A percentile compares a stretch with the other conserved stretches of the same genome.
Conservation (phyloP, 2,113 vertebrate genomes). For the Alouatta palliata region DNA sequence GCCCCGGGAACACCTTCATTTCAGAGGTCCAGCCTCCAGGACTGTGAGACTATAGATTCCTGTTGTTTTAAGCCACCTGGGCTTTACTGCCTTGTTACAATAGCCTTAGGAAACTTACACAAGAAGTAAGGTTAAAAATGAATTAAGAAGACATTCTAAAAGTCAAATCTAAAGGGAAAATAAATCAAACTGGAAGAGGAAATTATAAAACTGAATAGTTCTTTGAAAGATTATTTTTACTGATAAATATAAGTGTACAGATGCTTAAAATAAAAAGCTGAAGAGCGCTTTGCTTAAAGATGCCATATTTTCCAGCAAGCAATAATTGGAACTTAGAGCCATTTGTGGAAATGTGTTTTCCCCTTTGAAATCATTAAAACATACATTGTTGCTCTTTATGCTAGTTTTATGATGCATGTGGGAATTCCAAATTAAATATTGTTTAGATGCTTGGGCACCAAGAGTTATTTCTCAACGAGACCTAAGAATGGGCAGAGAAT, state of each 20-base stretch:
- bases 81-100: neutral
- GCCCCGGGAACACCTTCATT: neutral
- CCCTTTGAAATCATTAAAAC: slow-evolving; percentile 48
- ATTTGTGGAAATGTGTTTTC: slow-evolving; percentile 49
- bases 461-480: slow-evolving; percentile 45
- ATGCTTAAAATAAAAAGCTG: slow-evolving; percentile 56
- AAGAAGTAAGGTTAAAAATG: neutral
- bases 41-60: neutral
- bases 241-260: slow-evolving; percentile 58
- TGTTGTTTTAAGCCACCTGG: neutral
- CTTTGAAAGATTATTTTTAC: slow-evolving; percentile 40
- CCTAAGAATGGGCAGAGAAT: neutral
- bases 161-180: neutral
- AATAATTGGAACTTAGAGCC: slow-evolving; percentile 45
- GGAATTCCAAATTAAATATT: slow-evolving; percentile 67
- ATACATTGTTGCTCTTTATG: slow-evolving; percentile 53
- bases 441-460: slow-evolving; percentile 42
- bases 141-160: slow-evolving; percentile 14
- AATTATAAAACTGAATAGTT: neutral
- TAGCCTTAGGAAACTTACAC: neutral
- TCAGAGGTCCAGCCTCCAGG: neutral
- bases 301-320: slow-evolving; percentile 53
- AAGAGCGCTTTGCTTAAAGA: slow-evolving; percentile 58
- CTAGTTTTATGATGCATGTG: slow-evolving; percentile 60
- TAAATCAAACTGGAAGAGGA: neutral